Evolutionary conservation across 2,113 vertebrate species (phyloP).

Genomic region (Puffinus mauretanicus): DNA sequence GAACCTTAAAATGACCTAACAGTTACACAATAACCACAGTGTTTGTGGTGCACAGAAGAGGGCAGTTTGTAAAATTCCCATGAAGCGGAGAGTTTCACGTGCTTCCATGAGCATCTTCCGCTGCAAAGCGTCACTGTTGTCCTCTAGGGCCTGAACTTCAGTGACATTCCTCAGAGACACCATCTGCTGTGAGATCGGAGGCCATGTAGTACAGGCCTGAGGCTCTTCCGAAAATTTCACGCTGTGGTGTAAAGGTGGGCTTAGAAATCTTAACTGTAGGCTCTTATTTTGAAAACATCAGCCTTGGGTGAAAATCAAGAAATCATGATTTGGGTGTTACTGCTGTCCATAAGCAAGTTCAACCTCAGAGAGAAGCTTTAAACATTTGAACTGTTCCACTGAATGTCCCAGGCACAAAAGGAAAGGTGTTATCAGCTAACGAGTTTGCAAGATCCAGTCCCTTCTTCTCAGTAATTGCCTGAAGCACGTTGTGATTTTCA

Average conservation of each 20-base stretch:
- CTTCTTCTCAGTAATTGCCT: not conserved
- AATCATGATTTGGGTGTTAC: not conserved
- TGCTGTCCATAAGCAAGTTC: not conserved
- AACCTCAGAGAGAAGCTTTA: not conserved
- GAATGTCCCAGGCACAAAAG: not conserved
- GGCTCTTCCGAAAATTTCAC: not conserved
- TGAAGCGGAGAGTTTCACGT: not conserved
- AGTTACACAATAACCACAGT: not conserved
- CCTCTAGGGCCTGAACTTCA: not conserved
- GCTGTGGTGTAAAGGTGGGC: rapidly evolving
- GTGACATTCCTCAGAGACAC: not conserved
- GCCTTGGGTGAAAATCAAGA: not conserved
- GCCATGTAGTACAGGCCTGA: not conserved
- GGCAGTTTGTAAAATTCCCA: not conserved
- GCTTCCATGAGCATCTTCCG: not conserved
- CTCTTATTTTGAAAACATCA: not conserved
- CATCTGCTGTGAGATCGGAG: not conserved
- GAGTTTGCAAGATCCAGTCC: not conserved
- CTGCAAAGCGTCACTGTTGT: not conserved
- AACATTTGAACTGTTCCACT: not conserved
- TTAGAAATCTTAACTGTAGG: not conserved
- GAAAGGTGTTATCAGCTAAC: not conserved
- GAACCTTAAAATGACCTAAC: not conserved
- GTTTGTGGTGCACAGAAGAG: not conserved
- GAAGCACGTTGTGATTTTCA: not conserved